Evolutionary conservation across 2,797 vertebrate species (phyloP), one percentile per base, ranked within the genome.

Genomic region (Threskiornis aethiopicus): DNA sequence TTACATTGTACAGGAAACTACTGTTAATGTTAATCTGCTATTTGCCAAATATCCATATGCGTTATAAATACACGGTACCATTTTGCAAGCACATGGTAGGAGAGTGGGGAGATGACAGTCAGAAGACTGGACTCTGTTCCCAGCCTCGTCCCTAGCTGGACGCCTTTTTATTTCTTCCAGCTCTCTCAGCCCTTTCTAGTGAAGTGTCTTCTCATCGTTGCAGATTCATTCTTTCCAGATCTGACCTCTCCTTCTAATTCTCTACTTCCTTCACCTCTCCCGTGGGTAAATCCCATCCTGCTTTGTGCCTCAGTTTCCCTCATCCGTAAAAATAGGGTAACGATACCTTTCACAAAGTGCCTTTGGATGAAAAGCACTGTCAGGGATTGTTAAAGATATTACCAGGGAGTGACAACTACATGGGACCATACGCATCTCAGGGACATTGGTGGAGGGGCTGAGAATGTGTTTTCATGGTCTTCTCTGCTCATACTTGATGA

Each of bases 301-400:
- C n/a, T 69, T 70, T 51, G 28, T 47, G 62, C 84, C 88, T 96
- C 66, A 31, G 54, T 87, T 90, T 95, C 47, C n/a, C 35, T 64
- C 52, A 39, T 17, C 39, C 28, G 22, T 61, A 55, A 46, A 62
- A 52, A 47, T 0, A 73, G n/a, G 20, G 14, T 46, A 49, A 84
- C 1, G 14, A 59, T 16, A 22, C 9, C 37, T 65, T 78, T 69
- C 26, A 37, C 57, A 19, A 75, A 41, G 42, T 24, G 5, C 13
- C 12, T 84, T 79, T 49, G 39, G 44, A 64, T 70, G 37, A 10
- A 82, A 76, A 89, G 62, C 19, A 33, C 51, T 20, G 6, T 33
- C 76, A 58, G 61, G 41, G 22, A 51, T 31, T 57, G 39, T 31
- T 92, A 55, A 64, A 89, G 16, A 9, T 51, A 24, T 16, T 59